Base-by-base conservation (phyloP, 2,113 vertebrate genomes). In the Thunnus maccoyii region DNA sequence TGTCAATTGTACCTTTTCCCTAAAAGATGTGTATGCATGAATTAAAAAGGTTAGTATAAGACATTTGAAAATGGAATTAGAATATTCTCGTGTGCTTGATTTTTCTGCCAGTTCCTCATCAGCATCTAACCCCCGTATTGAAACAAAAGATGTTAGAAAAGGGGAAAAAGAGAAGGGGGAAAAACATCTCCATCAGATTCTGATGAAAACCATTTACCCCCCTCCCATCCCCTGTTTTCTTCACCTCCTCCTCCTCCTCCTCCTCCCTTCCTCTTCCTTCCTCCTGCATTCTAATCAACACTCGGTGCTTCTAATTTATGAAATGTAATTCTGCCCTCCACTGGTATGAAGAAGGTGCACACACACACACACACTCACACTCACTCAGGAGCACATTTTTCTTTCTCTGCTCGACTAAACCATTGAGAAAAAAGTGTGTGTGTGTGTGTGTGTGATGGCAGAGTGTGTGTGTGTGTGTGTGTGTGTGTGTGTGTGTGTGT, bases 281-380 rank as follows among this genome's bases (percentile, higher is more conserved):
- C 55, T 76, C 64, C 80, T 86, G 91, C 85, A 90, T 92, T 89
- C 89, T 92, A 93, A 95, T 93, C 93, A 92, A 93, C 83, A 79
- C 92, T 74, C 72, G n/a, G 67, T 47, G 66, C 67, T 78, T 86
- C 86, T 91, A 88, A 90, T 92, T 94, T 95, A 87, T 94, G 96
- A 96, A 97, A 98, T 96, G 96, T 97, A 97, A 97, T 96, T 96
- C 97, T 98, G 97, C 97, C 97, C 97, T 97, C 97, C 98, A 96
- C 97, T 98, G 97, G 97, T 93, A 96, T 95, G 92, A 94, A 86
- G 88, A 92, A 93, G 91, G 83, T 90, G 87, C 77, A 82, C 80
- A 41, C 36, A 41, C 36, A 41, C 36, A 41, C 36, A 56, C 69
- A 47, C 44, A 48, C 69, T 48, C 50, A 46, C 48, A 9, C 50